These are phyloP conservation scores for Delia radicum DNA, from an alignment of 1,140 invertebrate genomes.

Conservation along the genomic window DNA sequence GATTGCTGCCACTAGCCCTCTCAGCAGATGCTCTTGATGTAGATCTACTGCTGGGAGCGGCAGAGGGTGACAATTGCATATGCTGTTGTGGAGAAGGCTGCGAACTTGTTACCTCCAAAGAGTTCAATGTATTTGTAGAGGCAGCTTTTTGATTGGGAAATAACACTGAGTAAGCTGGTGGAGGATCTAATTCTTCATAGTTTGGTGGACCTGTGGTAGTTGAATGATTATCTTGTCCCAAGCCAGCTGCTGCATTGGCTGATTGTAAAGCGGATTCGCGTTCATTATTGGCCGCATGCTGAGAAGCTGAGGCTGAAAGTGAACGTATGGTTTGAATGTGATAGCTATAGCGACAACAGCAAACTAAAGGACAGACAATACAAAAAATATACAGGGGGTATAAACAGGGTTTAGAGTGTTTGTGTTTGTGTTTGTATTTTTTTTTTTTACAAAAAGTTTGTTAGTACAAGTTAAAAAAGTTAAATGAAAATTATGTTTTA, in stretches of 20 bases:
- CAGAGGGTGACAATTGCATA: conserved; percentile 7
- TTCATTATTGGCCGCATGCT: conserved; percentile 52
- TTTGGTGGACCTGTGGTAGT: conserved; percentile 43
- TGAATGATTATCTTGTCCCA: conserved; percentile 33
- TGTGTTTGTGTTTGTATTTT: neutral
- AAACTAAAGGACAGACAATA: conserved; percentile 34
- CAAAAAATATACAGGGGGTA: neutral
- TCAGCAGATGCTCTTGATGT: neutral
- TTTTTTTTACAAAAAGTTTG: no score
- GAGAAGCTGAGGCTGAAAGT: conserved; percentile 52
- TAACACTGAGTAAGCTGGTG: conserved; percentile 52
- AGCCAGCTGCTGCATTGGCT: conserved; percentile 30
- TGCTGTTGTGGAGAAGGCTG: neutral
- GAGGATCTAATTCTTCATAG: conserved; percentile 54
- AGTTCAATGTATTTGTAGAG: conserved; percentile 45
- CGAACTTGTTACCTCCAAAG: conserved; percentile 27
- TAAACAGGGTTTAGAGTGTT: neutral
- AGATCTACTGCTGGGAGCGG: conserved; percentile 26
- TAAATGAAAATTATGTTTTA: no score
- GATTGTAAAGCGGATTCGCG: conserved; percentile 44
- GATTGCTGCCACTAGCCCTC: neutral
- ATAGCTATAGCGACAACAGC: conserved; percentile 54
- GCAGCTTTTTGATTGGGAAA: conserved; percentile 54
- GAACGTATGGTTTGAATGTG: conserved; percentile 54
- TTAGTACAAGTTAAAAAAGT: no score